Conservation (phyloP, 2,888 invertebrate species). For the Tuberolachnus salignus region DNA sequence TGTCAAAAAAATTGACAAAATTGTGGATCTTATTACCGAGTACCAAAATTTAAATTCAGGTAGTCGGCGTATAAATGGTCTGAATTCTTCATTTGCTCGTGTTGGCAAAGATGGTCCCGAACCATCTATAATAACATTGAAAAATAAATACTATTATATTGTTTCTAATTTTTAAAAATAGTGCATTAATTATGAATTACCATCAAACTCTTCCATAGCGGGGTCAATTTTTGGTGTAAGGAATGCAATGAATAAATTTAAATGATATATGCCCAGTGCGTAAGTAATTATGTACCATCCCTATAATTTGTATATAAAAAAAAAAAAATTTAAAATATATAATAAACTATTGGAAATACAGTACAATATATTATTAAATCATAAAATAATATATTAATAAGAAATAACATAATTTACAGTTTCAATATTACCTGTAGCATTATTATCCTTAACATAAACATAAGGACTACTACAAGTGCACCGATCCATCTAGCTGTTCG, state of each 20-base stretch:
- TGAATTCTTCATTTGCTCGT: constrained; percentile 93
- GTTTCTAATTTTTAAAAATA: constrained; percentile 61
- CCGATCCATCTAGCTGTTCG: constrained; percentile 80
- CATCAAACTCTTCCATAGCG: constrained; percentile 60
- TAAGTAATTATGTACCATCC: constrained; percentile 99
- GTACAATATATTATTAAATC: neutral
- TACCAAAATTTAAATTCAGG: constrained; percentile 99
- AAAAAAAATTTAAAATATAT: constrained; percentile 54
- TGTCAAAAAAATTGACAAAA: constrained; percentile 88
- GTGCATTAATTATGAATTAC: constrained; percentile 58
- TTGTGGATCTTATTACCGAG: constrained; percentile 91
- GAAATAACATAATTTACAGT: neutral
- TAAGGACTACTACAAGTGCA: constrained; percentile 71
- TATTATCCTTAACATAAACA: constrained; percentile 82
- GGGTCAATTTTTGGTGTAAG: constrained; percentile 98
- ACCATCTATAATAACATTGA: constrained; percentile 67
- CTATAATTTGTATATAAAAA: constrained; percentile 67
- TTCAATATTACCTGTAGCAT: constrained; percentile 72
- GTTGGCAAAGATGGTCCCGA: constrained; percentile 94
- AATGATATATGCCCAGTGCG: constrained; percentile 97
- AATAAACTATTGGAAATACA: too few relatives aligned
- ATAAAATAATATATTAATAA: neutral
- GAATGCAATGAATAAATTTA: constrained; percentile 99
- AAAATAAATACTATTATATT: constrained; percentile 7
- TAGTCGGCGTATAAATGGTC: constrained; percentile 92